phyloP scores from a whole-genome alignment of 2,888 invertebrate genomes.

The Synergus itoensis region DNA sequence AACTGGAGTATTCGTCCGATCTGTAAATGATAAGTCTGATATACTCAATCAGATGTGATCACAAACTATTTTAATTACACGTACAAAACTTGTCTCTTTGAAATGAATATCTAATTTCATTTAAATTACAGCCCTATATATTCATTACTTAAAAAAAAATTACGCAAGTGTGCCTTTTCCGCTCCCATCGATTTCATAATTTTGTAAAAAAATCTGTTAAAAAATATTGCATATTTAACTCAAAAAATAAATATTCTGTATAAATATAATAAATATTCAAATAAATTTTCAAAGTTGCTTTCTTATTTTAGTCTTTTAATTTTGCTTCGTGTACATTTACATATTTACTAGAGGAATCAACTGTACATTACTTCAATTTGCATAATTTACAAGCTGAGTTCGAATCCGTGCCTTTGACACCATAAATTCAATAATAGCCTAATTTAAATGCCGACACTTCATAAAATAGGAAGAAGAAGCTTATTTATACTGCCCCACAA shows the following conservation, averaged over 20 bases:
- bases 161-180: neutral
- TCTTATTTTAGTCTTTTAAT: neutral
- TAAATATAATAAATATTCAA: too few relatives aligned
- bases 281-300: neutral
- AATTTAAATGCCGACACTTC: constrained; percentile 35
- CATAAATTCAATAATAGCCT: constrained; percentile 28
- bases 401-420: neutral
- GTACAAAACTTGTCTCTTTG: neutral
- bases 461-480: constrained; percentile 37
- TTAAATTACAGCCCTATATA: neutral
- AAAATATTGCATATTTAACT: too few relatives aligned
- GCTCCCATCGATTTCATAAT: neutral
- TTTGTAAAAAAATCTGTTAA: neutral
- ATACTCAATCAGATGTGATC: neutral
- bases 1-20: constrained; percentile 17
- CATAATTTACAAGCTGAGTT: neutral
- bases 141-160: neutral
- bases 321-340: neutral
- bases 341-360: neutral
- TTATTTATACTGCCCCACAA: constrained; percentile 34
- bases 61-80: constrained; percentile 26
- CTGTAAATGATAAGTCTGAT: constrained; percentile 6
- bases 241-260: too few relatives aligned
- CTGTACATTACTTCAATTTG: neutral
- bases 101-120: neutral